Conservation (phyloP, 2,888 invertebrate genomes). For the Caenorhabditis uteleia region DNA sequence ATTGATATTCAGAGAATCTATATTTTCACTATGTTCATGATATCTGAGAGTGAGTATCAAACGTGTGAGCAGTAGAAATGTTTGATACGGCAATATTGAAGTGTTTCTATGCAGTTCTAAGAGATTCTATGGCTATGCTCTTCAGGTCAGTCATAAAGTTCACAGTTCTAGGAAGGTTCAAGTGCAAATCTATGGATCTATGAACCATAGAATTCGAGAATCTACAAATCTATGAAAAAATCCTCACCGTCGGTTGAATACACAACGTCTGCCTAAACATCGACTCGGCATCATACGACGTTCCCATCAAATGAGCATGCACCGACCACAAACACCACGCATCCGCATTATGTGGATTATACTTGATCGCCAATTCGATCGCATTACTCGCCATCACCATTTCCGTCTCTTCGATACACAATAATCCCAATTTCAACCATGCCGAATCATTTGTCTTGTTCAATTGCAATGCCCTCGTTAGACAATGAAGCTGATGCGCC, state of each 20-base stretch:
- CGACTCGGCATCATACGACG: constrained; percentile 22
- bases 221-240: no score
- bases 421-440: constrained; percentile 34
- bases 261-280: constrained; percentile 45
- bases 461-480: constrained; percentile 34
- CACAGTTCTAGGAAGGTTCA: no score
- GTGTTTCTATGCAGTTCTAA: no score
- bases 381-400: constrained; percentile 15
- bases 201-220: no score
- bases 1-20: no score
- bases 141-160: neutral
- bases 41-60: no score
- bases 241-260: constrained; percentile 19
- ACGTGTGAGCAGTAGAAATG: no score
- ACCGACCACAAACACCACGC: constrained; percentile 48
- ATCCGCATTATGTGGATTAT: constrained; percentile 45
- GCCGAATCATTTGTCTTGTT: constrained; percentile 44
- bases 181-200: no score
- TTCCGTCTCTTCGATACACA: constrained; percentile 19
- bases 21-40: no score
- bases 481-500: constrained; percentile 35
- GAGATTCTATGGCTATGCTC: no score
- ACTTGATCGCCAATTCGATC: constrained; percentile 39
- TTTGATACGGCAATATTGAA: no score
- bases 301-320: constrained; percentile 21